phyloP scores from a whole-genome alignment of 2,113 vertebrate genomes.

The Nibea albiflora region DNA sequence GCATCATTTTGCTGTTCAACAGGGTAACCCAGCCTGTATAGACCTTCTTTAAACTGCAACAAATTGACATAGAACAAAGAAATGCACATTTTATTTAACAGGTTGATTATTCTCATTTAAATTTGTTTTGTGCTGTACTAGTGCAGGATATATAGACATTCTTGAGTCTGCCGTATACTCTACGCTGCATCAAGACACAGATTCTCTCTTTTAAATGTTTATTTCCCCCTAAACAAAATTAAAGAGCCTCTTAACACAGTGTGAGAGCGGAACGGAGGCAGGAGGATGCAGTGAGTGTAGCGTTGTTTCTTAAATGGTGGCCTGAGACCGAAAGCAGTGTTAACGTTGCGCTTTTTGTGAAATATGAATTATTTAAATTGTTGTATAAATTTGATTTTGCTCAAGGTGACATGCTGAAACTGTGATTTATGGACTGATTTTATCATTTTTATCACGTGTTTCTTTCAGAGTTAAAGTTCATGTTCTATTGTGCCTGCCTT shows the following conservation, averaged over 20 bases:
- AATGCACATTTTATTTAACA: not conserved
- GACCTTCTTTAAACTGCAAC: not conserved
- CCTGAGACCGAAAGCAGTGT: not conserved
- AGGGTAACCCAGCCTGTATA: not conserved
- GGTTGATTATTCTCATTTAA: constrained; percentile 17
- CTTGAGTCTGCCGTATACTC: constrained; percentile 8
- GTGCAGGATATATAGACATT: not conserved
- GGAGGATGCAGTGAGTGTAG: not conserved
- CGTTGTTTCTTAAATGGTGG: not conserved
- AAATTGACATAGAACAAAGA: not conserved
- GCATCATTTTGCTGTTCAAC: constrained; percentile 10
- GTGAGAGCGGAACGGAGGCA: not conserved
- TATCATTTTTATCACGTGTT: not conserved
- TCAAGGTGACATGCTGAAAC: not conserved
- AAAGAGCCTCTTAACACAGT: constrained; percentile 42
- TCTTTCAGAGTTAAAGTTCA: not conserved
- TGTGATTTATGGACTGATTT: not conserved
- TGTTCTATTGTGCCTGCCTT: not conserved
- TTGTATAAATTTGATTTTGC: not conserved
- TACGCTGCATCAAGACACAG: not conserved
- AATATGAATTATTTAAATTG: not conserved
- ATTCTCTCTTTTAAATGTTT: constrained; percentile 47
- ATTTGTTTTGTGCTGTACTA: constrained; percentile 5
- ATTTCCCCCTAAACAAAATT: constrained; percentile 48
- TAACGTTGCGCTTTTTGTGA: not conserved